A percentile compares a stretch with the other conserved stretches of the same genome.
These are phyloP conservation scores for Steinernema feltiae DNA, from an alignment of 1,140 invertebrate species.

Conservation along the genomic window DNA sequence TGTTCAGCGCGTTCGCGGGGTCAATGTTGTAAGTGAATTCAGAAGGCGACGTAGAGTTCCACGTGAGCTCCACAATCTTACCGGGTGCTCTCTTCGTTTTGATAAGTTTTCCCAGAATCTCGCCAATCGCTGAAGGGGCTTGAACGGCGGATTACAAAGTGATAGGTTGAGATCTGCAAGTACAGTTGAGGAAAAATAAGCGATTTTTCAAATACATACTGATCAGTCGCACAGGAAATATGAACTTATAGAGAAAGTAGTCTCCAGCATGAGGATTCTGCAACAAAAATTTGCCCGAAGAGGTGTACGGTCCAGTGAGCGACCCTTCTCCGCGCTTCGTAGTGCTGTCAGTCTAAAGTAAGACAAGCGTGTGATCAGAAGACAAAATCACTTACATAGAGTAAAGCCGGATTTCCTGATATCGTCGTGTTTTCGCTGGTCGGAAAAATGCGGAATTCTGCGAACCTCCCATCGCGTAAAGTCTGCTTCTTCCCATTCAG, in stretches of 20 bases:
- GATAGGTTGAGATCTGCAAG: too few species aligned
- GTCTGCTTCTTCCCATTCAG: slow-evolving; percentile 93
- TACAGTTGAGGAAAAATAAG: too few species aligned
- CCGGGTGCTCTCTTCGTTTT: too few species aligned
- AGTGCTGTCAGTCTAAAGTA: not conserved
- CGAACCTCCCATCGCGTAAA: slow-evolving; percentile 69
- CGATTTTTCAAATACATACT: too few species aligned
- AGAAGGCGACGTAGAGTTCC: too few species aligned
- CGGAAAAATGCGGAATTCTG: not conserved
- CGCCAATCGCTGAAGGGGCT: too few species aligned
- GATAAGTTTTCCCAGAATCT: too few species aligned
- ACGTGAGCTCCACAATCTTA: too few species aligned
- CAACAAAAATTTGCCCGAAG: slow-evolving; percentile 4
- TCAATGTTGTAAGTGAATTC: too few species aligned
- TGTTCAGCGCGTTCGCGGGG: too few species aligned
- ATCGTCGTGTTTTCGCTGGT: not conserved
- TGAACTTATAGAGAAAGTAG: slow-evolving; percentile 19
- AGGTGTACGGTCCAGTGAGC: not conserved
- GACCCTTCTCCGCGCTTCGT: not conserved
- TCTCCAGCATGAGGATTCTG: slow-evolving; percentile 11
- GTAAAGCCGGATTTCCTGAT: slow-evolving; percentile 36
- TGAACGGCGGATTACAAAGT: too few species aligned
- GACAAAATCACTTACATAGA: slow-evolving; percentile 25
- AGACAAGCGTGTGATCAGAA: not conserved
- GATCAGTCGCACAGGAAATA: too few species aligned